phyloP scores from a whole-genome alignment of 2,888 invertebrate species.

The Gnatocerus cornutus region DNA sequence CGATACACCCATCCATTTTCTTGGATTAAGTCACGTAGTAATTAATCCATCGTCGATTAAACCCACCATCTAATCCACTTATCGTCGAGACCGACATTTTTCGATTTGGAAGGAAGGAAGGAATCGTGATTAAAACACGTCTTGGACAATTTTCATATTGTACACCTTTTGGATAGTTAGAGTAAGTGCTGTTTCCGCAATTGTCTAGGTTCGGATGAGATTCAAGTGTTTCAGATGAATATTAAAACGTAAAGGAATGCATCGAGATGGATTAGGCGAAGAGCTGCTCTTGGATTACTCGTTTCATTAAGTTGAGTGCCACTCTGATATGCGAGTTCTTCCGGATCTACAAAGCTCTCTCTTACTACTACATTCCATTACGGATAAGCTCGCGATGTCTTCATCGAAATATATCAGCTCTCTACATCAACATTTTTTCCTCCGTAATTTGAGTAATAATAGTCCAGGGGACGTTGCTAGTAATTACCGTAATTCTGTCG shows the following conservation, averaged over 20 bases:
- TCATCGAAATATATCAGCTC: constrained; percentile 59
- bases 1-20: constrained; percentile 37
- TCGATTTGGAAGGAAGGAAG: constrained; percentile 16
- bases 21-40: constrained; percentile 46
- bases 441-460: constrained; percentile 34
- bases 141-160: constrained; percentile 22
- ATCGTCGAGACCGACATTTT: constrained; percentile 12
- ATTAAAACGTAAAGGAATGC: constrained; percentile 71
- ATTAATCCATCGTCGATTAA: constrained; percentile 42
- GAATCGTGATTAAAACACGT: constrained; percentile 28
- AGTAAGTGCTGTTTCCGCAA: constrained; percentile 69
- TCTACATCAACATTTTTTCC: constrained; percentile 40
- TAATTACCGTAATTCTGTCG: constrained; percentile 32
- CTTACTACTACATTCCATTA: constrained; percentile 66
- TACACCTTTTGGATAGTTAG: constrained; percentile 59
- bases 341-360: constrained; percentile 60
- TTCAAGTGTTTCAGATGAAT: constrained; percentile 69
- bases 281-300: constrained; percentile 72
- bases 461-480: background rate
- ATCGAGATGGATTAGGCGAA: constrained; percentile 71
- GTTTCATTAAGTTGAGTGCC: constrained; percentile 76
- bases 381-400: constrained; percentile 66
- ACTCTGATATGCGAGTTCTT: constrained; percentile 69
- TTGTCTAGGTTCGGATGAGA: constrained; percentile 66
- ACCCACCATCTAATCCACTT: constrained; percentile 25